phyloP scores from a whole-genome alignment of 2,888 invertebrate genomes.

The Chloromyia formosa region DNA sequence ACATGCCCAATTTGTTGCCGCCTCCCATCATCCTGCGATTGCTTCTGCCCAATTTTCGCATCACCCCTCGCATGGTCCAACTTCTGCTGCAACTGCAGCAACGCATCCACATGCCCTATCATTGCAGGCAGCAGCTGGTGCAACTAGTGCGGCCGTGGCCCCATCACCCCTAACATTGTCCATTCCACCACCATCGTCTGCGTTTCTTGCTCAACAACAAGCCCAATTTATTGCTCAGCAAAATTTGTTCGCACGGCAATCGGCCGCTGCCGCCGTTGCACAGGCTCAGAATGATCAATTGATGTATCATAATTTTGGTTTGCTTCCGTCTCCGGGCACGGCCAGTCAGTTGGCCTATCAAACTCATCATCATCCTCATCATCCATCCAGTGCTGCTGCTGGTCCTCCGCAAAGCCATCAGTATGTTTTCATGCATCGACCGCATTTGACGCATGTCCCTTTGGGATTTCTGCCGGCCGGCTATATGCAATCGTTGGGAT shows the following conservation, averaged over 20 bases:
- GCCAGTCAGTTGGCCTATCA: conserved; percentile 51
- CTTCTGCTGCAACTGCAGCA: conserved; percentile 44
- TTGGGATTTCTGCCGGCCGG: conserved; percentile 47
- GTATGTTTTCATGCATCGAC: conserved; percentile 50
- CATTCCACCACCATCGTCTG: conserved; percentile 61
- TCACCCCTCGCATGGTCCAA: conserved; percentile 40
- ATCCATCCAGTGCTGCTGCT: conserved; percentile 57
- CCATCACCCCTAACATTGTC: conserved; percentile 58
- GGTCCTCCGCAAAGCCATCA: conserved; percentile 55
- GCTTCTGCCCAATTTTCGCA: conserved; percentile 49
- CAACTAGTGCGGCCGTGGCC: conserved; percentile 60
- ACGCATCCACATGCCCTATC: conserved; percentile 45
- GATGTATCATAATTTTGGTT: conserved; percentile 51
- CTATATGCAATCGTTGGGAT: conserved; percentile 11
- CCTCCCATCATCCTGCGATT: conserved; percentile 46
- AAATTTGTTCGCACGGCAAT: conserved; percentile 73
- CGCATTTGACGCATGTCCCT: conserved; percentile 43
- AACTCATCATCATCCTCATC: conserved; percentile 45
- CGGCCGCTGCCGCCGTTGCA: conserved; percentile 69
- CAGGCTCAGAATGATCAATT: conserved; percentile 50
- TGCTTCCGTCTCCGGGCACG: conserved; percentile 56
- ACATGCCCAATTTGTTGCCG: conserved; percentile 31
- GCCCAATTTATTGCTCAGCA: conserved; percentile 75
- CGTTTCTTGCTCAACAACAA: conserved; percentile 67
- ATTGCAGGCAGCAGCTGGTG: conserved; percentile 6